Base-by-base conservation (phyloP, 2,888 invertebrate species). In the Oeneis ivallda region DNA sequence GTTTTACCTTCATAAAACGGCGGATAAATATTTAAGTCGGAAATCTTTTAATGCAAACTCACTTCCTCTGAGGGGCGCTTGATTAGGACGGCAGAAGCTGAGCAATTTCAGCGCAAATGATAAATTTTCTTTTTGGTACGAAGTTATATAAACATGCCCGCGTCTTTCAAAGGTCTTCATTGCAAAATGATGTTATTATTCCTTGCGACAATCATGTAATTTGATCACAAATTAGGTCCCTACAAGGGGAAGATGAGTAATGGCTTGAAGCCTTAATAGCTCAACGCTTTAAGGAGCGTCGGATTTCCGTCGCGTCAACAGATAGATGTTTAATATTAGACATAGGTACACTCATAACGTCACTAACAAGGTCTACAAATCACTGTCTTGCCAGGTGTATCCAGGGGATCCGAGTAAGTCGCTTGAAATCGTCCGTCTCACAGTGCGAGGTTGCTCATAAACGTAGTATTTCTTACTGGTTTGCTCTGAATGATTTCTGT, bases 11-110 rank as follows among this genome's bases (percentile, higher is more conserved):
- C 57, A 47, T 54, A 61, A n/a, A n/a, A 56, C 65, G 50, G 62
- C 56, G 60, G 62, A 60, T 57, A 65, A 68, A 68, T 13, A 66
- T 49, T 65, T 52, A 61, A 66, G 56, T 56, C 60, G 39, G 60
- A 63, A 65, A 62, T 63, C 62, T 63, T 61, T 61, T 66, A 63
- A 66, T 57, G 50, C 41, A 17, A 57, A 43, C 41, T 59, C 32
- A 50, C 34, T 54, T 63, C 56, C 50, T 50, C 37, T 39, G 50
- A 49, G 60, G 50, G 37, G 19, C 15, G 47, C 15, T 34, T 59
- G 43, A 43, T 54, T 54, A 39, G 37, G 43, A 57, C 13, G 15
- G 57, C 57, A 19, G 26, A 7, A 32, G 47, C 17, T 17, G 26
- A 6, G 57, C 57, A 57, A 45, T 57, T n/a, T 43, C 37, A 54